Base-by-base conservation (phyloP, 2,888 invertebrate species). In the Stenodera caucasica region DNA sequence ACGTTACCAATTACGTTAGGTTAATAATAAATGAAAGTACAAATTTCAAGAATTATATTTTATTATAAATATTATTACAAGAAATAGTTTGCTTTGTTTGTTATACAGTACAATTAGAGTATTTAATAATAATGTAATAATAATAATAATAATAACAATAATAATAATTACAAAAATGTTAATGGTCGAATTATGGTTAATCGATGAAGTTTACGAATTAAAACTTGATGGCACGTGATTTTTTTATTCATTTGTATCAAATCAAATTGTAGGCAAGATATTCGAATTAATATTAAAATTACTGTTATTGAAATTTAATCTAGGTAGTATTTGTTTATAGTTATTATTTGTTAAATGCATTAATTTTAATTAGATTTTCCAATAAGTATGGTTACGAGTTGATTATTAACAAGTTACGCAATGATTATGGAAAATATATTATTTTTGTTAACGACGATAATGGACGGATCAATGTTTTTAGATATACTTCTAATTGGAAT, bases 361-460 rank as follows among this genome's bases (percentile, higher is more conserved):
- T 15, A 26, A 49, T n/a, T 60, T 63, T 63, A 63, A 57, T 60
- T 60, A 63, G 52, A 55, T 51, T 40, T 18, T 18, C 23, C 29
- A 29, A 50, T 60, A 63, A 60, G 60, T 60, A 60, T 57, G 54
- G 50, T 62, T 37, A 56, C 53, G 51, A 57, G 37, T 53, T 15
- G 26, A 23, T 49, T 3, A 49, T 8, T 32, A 30, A 26, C 37
- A n/a, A 5, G 26, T 26, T 26, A n/a, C 3, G 9, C 11, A 14
- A 14, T 21, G 45, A 45, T 45, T 45, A 45, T 45, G 18, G 1
- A 21, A 45, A 45, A 45, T 32, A 45, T 45, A 45, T 40, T 37
- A 8, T 9, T 15, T n/a, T 32, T 15, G 29, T 12, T 51, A 51
- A 26, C 32, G n/a, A 11, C n/a, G 14, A 15, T 30, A 26, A 29